Base-by-base conservation (phyloP, 2,888 invertebrate genomes). In the Agrochola circellaris region DNA sequence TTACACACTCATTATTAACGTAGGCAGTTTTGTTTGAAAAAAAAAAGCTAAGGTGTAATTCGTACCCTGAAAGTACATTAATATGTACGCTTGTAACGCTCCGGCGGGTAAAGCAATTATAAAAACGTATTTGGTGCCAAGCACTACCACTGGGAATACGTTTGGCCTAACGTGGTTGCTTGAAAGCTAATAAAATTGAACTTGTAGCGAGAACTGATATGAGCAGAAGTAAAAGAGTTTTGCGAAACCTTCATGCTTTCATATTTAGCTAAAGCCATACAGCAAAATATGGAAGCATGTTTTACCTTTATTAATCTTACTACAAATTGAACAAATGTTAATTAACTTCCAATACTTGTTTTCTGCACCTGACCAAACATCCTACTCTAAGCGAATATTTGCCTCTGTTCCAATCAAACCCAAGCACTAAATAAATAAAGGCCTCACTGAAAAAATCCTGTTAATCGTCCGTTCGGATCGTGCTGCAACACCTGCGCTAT, bases 401-500 rank as follows among this genome's bases (percentile, higher is more conserved):
- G 20, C 20, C 30, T 64, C 30, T 38, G 15, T 73, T 70, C 42
- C 54, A 30, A 77, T 69, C 66, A 67, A 83, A 26, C 38, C 42
- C 26, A 64, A 61, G 69, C 69, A 54, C 17, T 84, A n/a, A 75
- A 87, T 73, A 84, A 79, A 87, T 70, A 70, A 51, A 45, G 62
- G 23, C 38, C 64, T 51, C 60, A 61, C 58, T 65, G 61, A 75
- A 87, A 68, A 74, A 67, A 3, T 48, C 60, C 17, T 45, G 60
- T 86, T 82, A 72, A 86, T 82, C 64, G 66, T 62, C 23, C n/a
- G 45, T 48, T 75, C 30, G 58, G 84, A 56, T 75, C 60, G 84
- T 69, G 73, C 70, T 84, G 87, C 80, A 84, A 67, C 87, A 87
- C 87, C 87, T 86, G 84, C 67, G 62, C 56, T 83, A 65, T 84